phyloP scores from a whole-genome alignment of 2,797 vertebrate genomes.

The Enteromius trimaculatus region DNA sequence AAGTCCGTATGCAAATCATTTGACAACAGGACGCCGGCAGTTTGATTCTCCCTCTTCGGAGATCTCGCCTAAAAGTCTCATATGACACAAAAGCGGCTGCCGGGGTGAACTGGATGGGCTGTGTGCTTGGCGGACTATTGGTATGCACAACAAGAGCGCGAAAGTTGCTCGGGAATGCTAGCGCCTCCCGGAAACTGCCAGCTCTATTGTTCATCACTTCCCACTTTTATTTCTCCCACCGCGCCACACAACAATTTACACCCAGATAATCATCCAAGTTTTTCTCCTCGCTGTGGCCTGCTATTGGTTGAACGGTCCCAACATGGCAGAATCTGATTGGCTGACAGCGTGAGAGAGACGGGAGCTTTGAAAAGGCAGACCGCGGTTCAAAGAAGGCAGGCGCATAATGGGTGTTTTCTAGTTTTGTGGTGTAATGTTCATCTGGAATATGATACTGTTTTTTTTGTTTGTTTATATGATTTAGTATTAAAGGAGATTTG shows the following conservation, averaged over 20 bases:
- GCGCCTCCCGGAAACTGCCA: slow-evolving; percentile 48
- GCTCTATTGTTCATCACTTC: slow-evolving; percentile 68
- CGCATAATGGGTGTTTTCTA: slow-evolving; percentile 5
- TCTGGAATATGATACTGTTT: neutral
- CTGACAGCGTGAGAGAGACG: slow-evolving; percentile 29
- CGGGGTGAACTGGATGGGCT: neutral
- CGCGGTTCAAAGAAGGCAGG: slow-evolving; percentile 27
- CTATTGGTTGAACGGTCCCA: slow-evolving; percentile 77
- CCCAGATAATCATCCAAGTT: slow-evolving; percentile 57
- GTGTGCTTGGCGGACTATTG: slow-evolving; percentile 39
- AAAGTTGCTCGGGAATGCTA: slow-evolving; percentile 44
- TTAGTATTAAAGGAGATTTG: neutral
- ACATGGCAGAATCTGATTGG: slow-evolving; percentile 83
- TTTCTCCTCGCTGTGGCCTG: slow-evolving; percentile 50
- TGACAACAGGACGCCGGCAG: slow-evolving; percentile 63
- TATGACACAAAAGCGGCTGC: slow-evolving; percentile 7
- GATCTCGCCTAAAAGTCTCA: neutral
- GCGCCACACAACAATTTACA: slow-evolving; percentile 42
- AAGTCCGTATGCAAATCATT: slow-evolving; percentile 77
- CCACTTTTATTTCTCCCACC: slow-evolving; percentile 70
- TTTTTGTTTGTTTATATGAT: neutral
- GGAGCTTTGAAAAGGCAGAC: slow-evolving; percentile 60
- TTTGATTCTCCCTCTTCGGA: slow-evolving; percentile 23
- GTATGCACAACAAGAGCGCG: slow-evolving; percentile 38
- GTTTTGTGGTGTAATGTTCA: neutral